These are phyloP conservation scores for Pseudomyrmex concolor DNA, from an alignment of 1,140 invertebrate species.

Conservation along the genomic window DNA sequence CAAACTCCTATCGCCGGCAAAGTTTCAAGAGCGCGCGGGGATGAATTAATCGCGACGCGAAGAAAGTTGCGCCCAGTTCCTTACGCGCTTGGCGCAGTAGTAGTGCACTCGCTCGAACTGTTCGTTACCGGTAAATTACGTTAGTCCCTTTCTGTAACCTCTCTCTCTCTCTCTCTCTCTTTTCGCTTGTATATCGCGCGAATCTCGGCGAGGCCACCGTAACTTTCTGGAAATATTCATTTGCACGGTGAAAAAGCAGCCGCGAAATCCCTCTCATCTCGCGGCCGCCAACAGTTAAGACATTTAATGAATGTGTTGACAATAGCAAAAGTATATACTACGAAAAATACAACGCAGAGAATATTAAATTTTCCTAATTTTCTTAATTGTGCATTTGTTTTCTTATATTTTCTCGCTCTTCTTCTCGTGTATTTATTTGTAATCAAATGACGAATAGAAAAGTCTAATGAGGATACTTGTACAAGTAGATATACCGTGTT, in stretches of 20 bases:
- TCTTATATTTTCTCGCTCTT: no score
- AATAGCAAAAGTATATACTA: slow-evolving; percentile 9
- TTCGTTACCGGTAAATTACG: slow-evolving; percentile 50
- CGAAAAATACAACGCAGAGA: no score
- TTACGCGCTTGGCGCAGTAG: slow-evolving; percentile 38
- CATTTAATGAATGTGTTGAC: not conserved
- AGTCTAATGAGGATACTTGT: no score
- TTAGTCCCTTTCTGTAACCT: slow-evolving; percentile 5
- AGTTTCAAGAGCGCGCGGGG: slow-evolving; percentile 38
- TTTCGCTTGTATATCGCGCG: not conserved
- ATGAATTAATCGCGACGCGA: slow-evolving; percentile 57
- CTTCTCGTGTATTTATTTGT: no score
- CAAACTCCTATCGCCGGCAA: slow-evolving; percentile 48
- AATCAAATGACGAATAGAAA: no score
- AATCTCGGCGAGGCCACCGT: slow-evolving; percentile 21
- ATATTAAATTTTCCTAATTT: no score
- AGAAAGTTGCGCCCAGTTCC: slow-evolving; percentile 49
- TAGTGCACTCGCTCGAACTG: slow-evolving; percentile 44
- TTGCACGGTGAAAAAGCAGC: slow-evolving; percentile 25
- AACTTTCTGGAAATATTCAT: slow-evolving; percentile 47
- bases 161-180: not conserved
- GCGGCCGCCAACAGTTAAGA: not conserved
- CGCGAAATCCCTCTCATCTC: not conserved
- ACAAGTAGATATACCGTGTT: no score
- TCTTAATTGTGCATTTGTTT: no score